Evolutionary conservation across 2,888 invertebrate species (phyloP).

Genomic region (Phanerotoma sp.): DNA sequence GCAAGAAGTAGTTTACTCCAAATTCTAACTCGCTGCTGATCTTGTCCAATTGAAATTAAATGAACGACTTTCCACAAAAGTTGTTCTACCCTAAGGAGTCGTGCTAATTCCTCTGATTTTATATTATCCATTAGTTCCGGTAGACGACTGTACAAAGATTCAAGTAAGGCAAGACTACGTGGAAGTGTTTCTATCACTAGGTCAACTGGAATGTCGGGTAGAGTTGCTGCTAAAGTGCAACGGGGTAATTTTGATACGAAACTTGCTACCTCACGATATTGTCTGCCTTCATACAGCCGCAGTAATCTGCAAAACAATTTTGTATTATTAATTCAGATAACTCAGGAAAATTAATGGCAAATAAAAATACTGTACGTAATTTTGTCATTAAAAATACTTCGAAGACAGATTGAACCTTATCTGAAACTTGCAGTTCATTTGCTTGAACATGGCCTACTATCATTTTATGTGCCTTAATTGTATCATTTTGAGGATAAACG

Average conservation of each 20-base stretch:
- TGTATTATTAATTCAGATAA: not conserved
- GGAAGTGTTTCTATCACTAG: slow-evolving; percentile 87
- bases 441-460: no score
- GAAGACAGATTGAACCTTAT: no score
- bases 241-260: slow-evolving; percentile 79
- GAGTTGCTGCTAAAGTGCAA: slow-evolving; percentile 75
- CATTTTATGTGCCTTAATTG: no score
- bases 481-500: no score
- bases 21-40: slow-evolving; percentile 38
- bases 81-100: slow-evolving; percentile 66
- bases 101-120: slow-evolving; percentile 47
- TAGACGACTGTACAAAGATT: slow-evolving; percentile 68
- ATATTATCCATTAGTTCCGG: slow-evolving; percentile 37
- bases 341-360: no score
- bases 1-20: slow-evolving; percentile 49
- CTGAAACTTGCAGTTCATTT: no score
- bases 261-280: slow-evolving; percentile 87
- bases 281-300: slow-evolving; percentile 81
- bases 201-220: slow-evolving; percentile 81
- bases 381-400: no score
- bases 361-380: no score
- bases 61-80: slow-evolving; percentile 83
- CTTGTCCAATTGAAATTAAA: slow-evolving; percentile 62
- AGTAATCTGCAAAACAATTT: slow-evolving; percentile 60
- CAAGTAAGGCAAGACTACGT: slow-evolving; percentile 82